These are phyloP conservation scores for Plestiodon gilberti DNA, from an alignment of 2,113 vertebrate species.

Conservation along the genomic window DNA sequence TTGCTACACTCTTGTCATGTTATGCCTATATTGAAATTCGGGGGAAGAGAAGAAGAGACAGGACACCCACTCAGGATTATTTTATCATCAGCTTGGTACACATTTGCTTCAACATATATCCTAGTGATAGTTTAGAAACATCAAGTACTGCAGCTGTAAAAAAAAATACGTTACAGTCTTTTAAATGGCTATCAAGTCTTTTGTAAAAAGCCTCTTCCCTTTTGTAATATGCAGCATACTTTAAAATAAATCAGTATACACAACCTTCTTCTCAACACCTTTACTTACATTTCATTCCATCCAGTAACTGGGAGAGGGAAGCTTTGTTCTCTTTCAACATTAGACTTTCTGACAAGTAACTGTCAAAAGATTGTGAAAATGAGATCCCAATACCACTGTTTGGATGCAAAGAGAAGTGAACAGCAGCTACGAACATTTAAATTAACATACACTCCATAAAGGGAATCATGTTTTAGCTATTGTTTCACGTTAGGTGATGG, in stretches of 20 bases:
- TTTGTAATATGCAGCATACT: background rate
- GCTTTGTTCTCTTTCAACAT: conserved; percentile 84
- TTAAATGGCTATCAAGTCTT: background rate
- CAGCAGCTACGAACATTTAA: background rate
- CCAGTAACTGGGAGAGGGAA: conserved; percentile 82
- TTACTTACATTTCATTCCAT: conserved; percentile 92
- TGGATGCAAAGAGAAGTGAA: conserved; percentile 13
- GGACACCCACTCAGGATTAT: background rate
- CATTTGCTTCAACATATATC: background rate
- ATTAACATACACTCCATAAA: background rate
- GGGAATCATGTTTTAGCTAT: background rate
- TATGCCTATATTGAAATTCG: background rate
- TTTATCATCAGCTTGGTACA: background rate
- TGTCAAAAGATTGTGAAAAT: conserved; percentile 54
- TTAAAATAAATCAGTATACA: background rate
- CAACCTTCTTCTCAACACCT: background rate
- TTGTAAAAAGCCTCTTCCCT: background rate
- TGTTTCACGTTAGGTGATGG: background rate
- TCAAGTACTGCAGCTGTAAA: background rate
- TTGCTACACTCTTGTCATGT: background rate
- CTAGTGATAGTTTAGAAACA: background rate
- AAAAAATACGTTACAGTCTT: background rate
- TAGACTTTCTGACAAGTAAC: conserved; percentile 91
- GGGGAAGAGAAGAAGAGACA: background rate
- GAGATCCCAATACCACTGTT: conserved; percentile 3